Conservation (phyloP, 1,140 invertebrate genomes). For the Lordiphosa clarofinis region DNA sequence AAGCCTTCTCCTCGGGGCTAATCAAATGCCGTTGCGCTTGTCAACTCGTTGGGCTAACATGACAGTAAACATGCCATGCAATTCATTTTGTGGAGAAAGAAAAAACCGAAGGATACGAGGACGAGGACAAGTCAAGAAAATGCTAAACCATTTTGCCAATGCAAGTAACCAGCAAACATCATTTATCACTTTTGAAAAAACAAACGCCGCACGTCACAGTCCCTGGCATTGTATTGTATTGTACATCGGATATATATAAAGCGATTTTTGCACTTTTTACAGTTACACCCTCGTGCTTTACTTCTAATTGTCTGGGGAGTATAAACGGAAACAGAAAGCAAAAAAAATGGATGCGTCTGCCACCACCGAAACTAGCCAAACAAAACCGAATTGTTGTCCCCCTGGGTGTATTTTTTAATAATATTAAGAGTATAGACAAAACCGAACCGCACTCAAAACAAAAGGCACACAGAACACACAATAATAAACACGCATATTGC, state of each 20-base stretch:
- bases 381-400: constrained; percentile 67
- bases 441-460: constrained; percentile 31
- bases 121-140: constrained; percentile 26
- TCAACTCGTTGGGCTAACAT: constrained; percentile 66
- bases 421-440: constrained; percentile 73
- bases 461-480: constrained; percentile 33
- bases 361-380: constrained; percentile 55
- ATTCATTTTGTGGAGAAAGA: constrained; percentile 46
- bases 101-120: background rate
- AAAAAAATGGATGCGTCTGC: constrained; percentile 62
- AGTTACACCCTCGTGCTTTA: constrained; percentile 21
- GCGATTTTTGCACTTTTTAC: constrained; percentile 59
- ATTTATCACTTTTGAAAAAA: constrained; percentile 68
- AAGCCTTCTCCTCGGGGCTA: constrained; percentile 19
- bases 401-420: constrained; percentile 76
- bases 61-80: constrained; percentile 72
- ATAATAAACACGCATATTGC: constrained; percentile 72
- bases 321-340: constrained; percentile 19
- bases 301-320: constrained; percentile 65
- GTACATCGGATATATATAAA: constrained; percentile 57
- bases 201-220: constrained; percentile 53
- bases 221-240: constrained; percentile 38
- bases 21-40: constrained; percentile 58
- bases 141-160: constrained; percentile 71
- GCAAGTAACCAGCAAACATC: constrained; percentile 59